phyloP scores from a whole-genome alignment of 2,113 vertebrate genomes.

The Eubucco bourcierii region DNA sequence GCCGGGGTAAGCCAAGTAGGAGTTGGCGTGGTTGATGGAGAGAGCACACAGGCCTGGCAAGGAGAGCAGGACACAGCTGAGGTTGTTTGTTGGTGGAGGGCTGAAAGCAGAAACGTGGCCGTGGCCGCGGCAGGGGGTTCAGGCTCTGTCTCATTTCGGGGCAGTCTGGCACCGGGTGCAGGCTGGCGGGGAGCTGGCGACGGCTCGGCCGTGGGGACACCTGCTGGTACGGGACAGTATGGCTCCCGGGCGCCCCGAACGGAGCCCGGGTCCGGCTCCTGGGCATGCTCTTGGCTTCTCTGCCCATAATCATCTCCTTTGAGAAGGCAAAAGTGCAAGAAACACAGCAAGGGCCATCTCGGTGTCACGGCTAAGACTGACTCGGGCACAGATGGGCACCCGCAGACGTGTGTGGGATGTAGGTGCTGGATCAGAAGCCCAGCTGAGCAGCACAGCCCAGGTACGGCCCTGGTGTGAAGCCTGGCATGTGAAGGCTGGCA shows the following conservation, averaged over 20 bases:
- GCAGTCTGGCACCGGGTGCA: background rate
- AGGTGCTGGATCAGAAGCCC: background rate
- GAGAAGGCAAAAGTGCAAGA: background rate
- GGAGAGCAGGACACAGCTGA: background rate
- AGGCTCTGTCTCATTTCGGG: background rate
- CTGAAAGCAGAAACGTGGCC: background rate
- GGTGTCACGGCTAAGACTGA: background rate
- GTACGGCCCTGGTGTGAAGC: accelerated
- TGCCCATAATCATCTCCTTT: background rate
- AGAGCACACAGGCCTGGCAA: conserved; percentile 90
- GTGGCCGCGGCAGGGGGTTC: background rate
- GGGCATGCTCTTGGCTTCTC: background rate
- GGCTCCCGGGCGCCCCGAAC: background rate
- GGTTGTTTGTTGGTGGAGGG: background rate
- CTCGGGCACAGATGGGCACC: background rate
- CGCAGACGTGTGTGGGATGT: background rate
- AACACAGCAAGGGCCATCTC: background rate
- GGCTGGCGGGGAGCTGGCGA: background rate
- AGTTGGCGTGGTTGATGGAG: conserved; percentile 94
- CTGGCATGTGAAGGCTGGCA: background rate
- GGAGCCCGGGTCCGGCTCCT: background rate
- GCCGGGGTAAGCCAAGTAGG: conserved; percentile 93
- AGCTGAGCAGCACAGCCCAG: accelerated
- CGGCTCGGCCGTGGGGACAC: conserved; percentile 44
- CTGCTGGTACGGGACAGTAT: conserved; percentile 59